Evolutionary conservation across 2,888 invertebrate species (phyloP).

Genomic region (Thecocarcelia acutangulata): DNA sequence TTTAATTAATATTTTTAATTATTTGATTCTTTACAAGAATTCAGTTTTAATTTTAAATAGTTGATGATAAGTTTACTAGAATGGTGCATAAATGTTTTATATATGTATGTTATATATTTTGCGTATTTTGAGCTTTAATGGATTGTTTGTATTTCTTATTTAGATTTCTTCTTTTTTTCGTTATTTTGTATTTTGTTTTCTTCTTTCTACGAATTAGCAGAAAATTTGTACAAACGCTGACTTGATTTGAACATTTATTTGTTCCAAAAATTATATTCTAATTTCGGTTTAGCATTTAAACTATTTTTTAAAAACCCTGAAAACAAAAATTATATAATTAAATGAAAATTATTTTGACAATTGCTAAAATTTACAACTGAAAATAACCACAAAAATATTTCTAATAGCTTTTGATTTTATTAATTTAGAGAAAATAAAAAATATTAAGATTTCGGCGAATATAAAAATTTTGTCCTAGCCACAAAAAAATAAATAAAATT

Average conservation of each 20-base stretch:
- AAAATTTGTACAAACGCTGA: conserved; percentile 47
- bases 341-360: no score
- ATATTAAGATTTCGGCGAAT: no score
- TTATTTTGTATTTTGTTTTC: neutral
- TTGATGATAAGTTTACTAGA: conserved; percentile 52
- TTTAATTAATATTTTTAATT: conserved; percentile 34
- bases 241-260: conserved; percentile 2
- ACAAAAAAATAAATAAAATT: no score
- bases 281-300: no score
- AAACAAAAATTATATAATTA: no score
- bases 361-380: no score
- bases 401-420: no score
- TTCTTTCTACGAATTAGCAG: neutral
- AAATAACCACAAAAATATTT: no score
- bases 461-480: no score
- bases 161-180: neutral
- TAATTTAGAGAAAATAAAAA: no score
- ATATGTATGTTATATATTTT: conserved; percentile 56
- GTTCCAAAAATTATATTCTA: neutral
- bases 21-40: conserved; percentile 23
- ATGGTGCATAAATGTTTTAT: conserved; percentile 58
- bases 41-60: conserved; percentile 21
- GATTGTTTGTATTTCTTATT: conserved; percentile 38
- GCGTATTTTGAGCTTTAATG: conserved; percentile 62
- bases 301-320: no score